Evolutionary conservation across 2,888 invertebrate species (phyloP), one percentile per base, ranked within the genome.

Genomic region (Trichopoda pennipes): DNA sequence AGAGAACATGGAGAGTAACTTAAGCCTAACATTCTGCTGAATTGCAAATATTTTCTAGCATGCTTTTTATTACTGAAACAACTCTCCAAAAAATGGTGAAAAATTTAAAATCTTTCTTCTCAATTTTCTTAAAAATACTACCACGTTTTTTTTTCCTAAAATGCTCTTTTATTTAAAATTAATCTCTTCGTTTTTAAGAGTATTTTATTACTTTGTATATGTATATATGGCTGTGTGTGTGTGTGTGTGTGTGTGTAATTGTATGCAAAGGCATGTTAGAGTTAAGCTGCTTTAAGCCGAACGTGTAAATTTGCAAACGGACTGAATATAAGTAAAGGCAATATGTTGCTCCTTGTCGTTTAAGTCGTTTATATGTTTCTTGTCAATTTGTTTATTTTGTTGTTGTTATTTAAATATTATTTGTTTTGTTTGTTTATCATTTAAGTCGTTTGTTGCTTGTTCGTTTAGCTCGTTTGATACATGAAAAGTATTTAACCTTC

Each of bases 401-500:
- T 28, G 1, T 28, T 4, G 4, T 28, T 28, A 28, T 28, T 28
- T 53, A 28, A 49, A 17, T 78, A 44, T 51, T 51, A 42, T 49
- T 38, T 77, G 1, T 19, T 38, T 12, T 21, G 17, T 19, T 44
- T 51, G 32, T 60, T n/a, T n/a, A 53, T 60, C 35, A 28, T 64
- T 56, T n/a, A 6, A 28, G 17, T 32, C 38, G 51, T 38, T 49
- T 61, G 51, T 23, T 53, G 42, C 21, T 49, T 42, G 56, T 51
- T 38, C 53, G 32, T 55, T 64, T 44, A 17, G 51, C 16, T 68
- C 35, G 53, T 61, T 60, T 56, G 38, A n/a, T 28, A 49, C 56
- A 61, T 23, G 44, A 70, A 70, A 72, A 78, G 66, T 66, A 78
- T 79, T 82, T 82, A 82, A 79, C 81, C 81, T 82, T 79, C 75